Base-by-base conservation (phyloP, 2,888 invertebrate genomes). In the Alloscopus bannaensis region DNA sequence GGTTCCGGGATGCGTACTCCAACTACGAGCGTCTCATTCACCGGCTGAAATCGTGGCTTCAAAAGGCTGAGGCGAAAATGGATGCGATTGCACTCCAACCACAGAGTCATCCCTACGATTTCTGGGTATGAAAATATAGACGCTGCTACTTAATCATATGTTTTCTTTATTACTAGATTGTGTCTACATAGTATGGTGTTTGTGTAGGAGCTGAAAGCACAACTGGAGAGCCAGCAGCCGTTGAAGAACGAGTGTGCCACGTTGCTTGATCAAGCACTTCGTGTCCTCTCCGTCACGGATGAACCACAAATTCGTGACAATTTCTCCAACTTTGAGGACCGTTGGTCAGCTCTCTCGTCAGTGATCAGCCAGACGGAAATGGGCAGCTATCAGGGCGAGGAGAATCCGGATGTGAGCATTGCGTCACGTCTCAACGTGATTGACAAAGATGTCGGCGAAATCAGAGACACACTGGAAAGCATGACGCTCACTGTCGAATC, bases 171-270 rank as follows among this genome's bases (percentile, higher is more conserved):
- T 26, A 59, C 29, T 24, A 24, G 4, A 26, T 26, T n/a, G 26
- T n/a, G n/a, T n/a, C n/a, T 77, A 8, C 22, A 2, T 52, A 29
- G 50, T 20, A 20, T 29, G 11, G 16, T 6, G 50, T 50, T 69
- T 62, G n/a, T 24, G 45, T 85, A 91, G 92, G 95, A 95, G 89
- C 88, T 95, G 57, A 95, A 95, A 88, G 95, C 95, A 0, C 94
- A 95, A 86, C 94, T 94, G 86, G 95, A 95, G 89, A 92, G 95
- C 26, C 92, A 95, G 87, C 94, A 94, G 85, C 93, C 92, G 83
- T 91, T 95, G 62, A 92, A 93, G 68, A 92, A 92, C 78, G 94
- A 94, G 84, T 92, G 94, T 0, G 92, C 92, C 20, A 90, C 91
- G 52, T 92, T 92, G 81, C 92, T 95, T 85, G 94, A 95, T 87